Evolutionary conservation across 2,797 vertebrate species (phyloP).

Genomic region (Rhabdophis nuchalis): DNA sequence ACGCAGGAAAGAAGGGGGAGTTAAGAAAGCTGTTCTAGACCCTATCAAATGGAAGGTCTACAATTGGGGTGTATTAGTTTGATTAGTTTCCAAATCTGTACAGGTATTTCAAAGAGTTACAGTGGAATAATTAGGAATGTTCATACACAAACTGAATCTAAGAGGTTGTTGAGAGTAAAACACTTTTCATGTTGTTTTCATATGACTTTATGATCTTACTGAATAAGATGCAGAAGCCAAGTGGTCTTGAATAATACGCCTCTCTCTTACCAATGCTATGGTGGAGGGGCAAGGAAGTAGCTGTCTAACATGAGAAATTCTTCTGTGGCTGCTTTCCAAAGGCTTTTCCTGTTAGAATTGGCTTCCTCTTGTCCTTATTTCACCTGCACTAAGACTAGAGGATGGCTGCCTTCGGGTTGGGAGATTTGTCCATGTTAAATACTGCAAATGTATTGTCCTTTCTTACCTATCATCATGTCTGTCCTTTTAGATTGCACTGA

Average conservation of each 20-base stretch:
- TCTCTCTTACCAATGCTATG: neutral
- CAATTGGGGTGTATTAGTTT: neutral
- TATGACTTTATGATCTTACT: neutral
- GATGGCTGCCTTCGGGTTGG: neutral
- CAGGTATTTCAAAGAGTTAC: neutral
- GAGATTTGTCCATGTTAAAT: neutral
- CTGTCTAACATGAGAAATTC: neutral
- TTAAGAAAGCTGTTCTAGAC: neutral
- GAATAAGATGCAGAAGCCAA: neutral
- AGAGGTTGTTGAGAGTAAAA: neutral
- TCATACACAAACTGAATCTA: neutral
- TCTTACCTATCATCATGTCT: neutral
- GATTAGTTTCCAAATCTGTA: neutral
- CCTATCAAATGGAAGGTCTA: neutral
- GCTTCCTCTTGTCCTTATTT: conserved; percentile 9
- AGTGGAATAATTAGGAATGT: neutral
- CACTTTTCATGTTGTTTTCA: neutral
- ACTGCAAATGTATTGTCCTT: neutral
- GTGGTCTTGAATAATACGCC: neutral
- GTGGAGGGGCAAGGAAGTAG: neutral
- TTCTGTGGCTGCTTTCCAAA: conserved; percentile 5
- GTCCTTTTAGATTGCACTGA: neutral
- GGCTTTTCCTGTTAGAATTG: conserved; percentile 4
- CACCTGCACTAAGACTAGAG: neutral
- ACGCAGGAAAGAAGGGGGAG: neutral